Conservation (phyloP, 2,888 invertebrate species). For the Scaptodrosophila latifasciaeformis region DNA sequence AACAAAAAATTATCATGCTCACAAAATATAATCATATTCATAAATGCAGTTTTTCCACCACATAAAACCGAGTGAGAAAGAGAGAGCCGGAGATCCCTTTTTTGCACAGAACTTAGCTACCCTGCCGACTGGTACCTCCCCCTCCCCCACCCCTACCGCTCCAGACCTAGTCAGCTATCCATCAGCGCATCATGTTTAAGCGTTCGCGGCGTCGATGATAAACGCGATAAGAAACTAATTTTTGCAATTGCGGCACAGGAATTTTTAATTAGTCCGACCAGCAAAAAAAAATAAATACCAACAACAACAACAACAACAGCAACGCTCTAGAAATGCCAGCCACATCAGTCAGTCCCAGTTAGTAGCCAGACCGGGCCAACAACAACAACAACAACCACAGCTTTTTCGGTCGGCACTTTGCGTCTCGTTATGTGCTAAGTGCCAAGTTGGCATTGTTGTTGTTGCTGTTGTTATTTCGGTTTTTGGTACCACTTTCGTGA, state of each 20-base stretch:
- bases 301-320: too few relatives aligned
- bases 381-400: too few relatives aligned
- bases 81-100: slow-evolving; percentile 22
- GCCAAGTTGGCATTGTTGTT: too few relatives aligned
- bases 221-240: slow-evolving; percentile 71
- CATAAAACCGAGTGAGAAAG: slow-evolving; percentile 16
- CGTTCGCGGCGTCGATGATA: slow-evolving; percentile 65
- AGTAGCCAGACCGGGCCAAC: too few relatives aligned
- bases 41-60: slow-evolving; percentile 53
- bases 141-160: slow-evolving; percentile 2
- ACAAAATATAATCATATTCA: slow-evolving; percentile 63
- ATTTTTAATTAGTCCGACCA: slow-evolving; percentile 63
- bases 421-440: slow-evolving; percentile 19
- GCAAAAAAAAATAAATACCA: too few relatives aligned
- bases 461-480: too few relatives aligned
- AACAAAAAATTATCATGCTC: slow-evolving; percentile 63
- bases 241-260: slow-evolving; percentile 67
- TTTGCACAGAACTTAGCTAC: slow-evolving; percentile 2
- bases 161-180: slow-evolving; percentile 53
- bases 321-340: too few relatives aligned
- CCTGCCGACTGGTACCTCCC: slow-evolving; percentile 1
- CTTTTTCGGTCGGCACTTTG: slow-evolving; percentile 7
- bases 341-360: too few relatives aligned
- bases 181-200: slow-evolving; percentile 67
- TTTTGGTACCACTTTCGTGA: too few relatives aligned